These are phyloP conservation scores for Macquaria ambigua DNA, from an alignment of 2,113 vertebrate genomes.

Conservation along the genomic window DNA sequence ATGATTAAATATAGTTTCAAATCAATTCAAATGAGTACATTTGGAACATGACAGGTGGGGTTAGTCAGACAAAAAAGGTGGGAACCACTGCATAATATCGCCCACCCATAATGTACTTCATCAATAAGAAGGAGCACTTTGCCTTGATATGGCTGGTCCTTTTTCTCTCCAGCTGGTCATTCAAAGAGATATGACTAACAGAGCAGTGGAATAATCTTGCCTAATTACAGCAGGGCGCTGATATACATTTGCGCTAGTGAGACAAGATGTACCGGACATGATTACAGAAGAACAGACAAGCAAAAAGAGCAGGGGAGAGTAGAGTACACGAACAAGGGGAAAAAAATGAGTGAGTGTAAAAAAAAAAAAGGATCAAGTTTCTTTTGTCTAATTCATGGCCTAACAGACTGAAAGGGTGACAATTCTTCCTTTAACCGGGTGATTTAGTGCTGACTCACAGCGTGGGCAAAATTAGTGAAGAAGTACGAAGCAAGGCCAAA, in stretches of 20 bases:
- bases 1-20: background rate
- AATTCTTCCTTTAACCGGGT: constrained; percentile 3
- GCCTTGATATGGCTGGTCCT: background rate
- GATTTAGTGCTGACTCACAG: constrained; percentile 47
- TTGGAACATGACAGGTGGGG: too few relatives aligned
- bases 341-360: too few relatives aligned
- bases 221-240: background rate
- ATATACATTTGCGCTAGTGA: background rate
- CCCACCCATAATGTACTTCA: background rate
- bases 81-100: background rate
- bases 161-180: background rate
- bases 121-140: background rate
- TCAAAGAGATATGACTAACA: background rate
- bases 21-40: too few relatives aligned
- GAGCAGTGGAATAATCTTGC: background rate
- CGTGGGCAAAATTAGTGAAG: constrained; percentile 29
- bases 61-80: background rate
- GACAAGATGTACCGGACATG: background rate
- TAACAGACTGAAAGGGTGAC: background rate
- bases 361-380: background rate
- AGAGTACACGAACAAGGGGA: background rate
- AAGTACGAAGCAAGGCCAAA: constrained; percentile 2
- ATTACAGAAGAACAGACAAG: background rate
- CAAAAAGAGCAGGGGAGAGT: background rate
- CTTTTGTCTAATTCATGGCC: constrained; percentile 6